phyloP scores from a whole-genome alignment of 2,113 vertebrate species.

The Echinops telfairi region DNA sequence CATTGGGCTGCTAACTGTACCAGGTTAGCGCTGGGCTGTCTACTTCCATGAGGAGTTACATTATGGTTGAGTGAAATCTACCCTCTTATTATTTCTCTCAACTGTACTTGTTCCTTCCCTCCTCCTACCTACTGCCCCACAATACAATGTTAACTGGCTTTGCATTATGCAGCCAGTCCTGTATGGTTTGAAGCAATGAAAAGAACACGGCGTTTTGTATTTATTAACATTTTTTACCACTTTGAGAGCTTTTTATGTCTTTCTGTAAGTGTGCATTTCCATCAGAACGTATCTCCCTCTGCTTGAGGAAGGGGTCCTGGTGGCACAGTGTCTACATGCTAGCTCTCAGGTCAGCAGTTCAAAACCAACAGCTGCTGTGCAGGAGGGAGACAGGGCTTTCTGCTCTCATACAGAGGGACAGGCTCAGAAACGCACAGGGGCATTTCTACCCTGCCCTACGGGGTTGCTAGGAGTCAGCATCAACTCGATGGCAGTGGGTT shows the following conservation, averaged over 20 bases:
- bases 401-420: too few species aligned
- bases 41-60: too few species aligned
- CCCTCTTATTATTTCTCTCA: not conserved
- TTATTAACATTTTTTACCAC: not conserved
- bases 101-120: not conserved
- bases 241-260: not conserved
- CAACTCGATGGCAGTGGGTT: too few species aligned
- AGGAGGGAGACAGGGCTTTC: too few species aligned
- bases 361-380: too few species aligned
- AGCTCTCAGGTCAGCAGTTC: too few species aligned
- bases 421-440: too few species aligned
- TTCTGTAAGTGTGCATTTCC: not conserved
- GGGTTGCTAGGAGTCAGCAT: too few species aligned
- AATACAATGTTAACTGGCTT: fast-evolving
- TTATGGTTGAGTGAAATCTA: not conserved
- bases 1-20: too few species aligned
- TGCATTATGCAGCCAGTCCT: not conserved
- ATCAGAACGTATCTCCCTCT: not conserved
- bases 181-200: not conserved
- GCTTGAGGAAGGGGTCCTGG: not conserved
- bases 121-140: not conserved
- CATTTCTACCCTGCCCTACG: too few species aligned
- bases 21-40: too few species aligned
- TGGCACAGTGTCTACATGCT: too few species aligned
- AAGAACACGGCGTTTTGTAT: not conserved